Base-by-base conservation (phyloP, 2,113 vertebrate genomes). In the Chloropsis hardwickii region DNA sequence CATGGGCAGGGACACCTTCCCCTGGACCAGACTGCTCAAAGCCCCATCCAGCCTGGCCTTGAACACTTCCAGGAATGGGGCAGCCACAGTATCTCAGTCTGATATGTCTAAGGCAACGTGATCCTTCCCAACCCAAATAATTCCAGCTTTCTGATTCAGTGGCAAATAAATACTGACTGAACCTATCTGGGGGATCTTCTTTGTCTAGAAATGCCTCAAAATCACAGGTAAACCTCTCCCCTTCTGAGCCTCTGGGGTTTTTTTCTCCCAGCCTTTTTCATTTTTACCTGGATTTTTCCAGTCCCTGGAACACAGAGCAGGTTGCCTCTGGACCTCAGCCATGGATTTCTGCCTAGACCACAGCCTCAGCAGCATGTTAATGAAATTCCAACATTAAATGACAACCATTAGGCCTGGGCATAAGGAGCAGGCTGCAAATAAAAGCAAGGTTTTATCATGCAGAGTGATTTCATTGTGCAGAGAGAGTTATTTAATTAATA, bases 401-500 rank as follows among this genome's bases (percentile, higher is more conserved):
- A 5, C 74, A 72, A 7, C 25, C 14, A 31, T 65, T 82, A 87
- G 16, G 45, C 31, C 50, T 9, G 8, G 31, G 20, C 82, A 81
- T 16, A n/a, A 62, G 58, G 21, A 95, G 23, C 50, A 61, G 70
- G 79, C 23, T 35, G 81, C 71, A 93, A 83, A 91, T 86, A 91
- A 90, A 76, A 82, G 66, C 33, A 57, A 53, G 66, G 16, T 69
- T 93, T 92, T 83, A 77, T 78, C 70, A 62, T 47, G 67, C 60
- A 8, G 67, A 70, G 42, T 19, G 9, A 82, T 93, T 96, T 74
- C 84, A 70, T n/a, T 5, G 14, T 6, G 2, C 37, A 16, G 60
- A 77, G 40, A 0, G 9, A 81, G 76, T 88, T 81, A 86, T 88
- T 88, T 71, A 93, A 94, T 95, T 96, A 86, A 88, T 93, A 93